phyloP scores from a whole-genome alignment of 2,888 invertebrate genomes.

The Drosophila multiciliata region DNA sequence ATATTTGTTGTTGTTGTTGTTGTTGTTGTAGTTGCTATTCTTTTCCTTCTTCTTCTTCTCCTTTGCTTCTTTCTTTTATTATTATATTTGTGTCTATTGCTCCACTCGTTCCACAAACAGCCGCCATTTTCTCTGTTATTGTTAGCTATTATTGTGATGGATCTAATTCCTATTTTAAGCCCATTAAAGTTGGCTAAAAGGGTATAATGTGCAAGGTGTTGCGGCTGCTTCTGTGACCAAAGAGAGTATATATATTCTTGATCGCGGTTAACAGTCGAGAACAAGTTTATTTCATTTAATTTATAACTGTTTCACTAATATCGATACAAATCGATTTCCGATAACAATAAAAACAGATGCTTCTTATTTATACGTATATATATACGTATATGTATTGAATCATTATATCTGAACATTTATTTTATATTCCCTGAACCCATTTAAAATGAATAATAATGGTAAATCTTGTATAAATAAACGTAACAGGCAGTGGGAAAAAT shows the following conservation, averaged over 20 bases:
- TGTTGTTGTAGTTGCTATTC: no score
- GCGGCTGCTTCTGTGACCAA: no score
- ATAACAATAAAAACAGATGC: background rate
- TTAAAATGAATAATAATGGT: no score
- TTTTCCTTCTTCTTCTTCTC: background rate
- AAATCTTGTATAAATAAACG: no score
- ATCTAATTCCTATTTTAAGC: conserved; percentile 1
- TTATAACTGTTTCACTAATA: background rate
- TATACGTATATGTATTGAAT: no score
- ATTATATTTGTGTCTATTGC: conserved; percentile 8
- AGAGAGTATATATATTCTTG: background rate
- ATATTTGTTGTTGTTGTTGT: conserved; percentile 32
- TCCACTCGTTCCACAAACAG: conserved; percentile 13
- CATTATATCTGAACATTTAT: no score
- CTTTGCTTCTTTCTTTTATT: conserved; percentile 30
- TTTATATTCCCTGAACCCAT: no score
- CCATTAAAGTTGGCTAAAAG: background rate
- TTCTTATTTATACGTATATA: background rate
- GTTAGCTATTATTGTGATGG: conserved; percentile 37
- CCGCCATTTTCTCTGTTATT: conserved; percentile 54
- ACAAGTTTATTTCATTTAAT: background rate
- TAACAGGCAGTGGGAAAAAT: no score
- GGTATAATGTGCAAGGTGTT: background rate
- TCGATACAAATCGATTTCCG: background rate
- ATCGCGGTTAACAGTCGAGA: background rate